Evolutionary conservation across 2,888 invertebrate species (phyloP).

Genomic region (Callimorpha dominula): DNA sequence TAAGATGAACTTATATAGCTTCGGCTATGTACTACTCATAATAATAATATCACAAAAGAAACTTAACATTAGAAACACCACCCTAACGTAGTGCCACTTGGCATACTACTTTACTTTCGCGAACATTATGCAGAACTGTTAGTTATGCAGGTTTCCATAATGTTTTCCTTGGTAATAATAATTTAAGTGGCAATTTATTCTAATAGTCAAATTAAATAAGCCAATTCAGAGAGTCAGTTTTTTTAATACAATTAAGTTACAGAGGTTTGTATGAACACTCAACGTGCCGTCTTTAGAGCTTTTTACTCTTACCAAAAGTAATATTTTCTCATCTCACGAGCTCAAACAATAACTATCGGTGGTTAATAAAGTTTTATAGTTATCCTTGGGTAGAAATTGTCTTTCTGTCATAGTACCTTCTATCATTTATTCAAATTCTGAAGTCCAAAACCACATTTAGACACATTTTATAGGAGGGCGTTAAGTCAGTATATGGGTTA

Average conservation of each 20-base stretch:
- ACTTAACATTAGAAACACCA: too few species aligned
- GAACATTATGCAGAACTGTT: too few species aligned
- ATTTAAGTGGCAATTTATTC: not conserved
- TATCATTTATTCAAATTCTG: conserved; percentile 11
- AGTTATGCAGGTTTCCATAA: not conserved
- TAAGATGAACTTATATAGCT: too few species aligned
- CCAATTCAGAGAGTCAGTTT: too few species aligned
- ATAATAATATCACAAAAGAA: too few species aligned
- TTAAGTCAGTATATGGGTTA: conserved; percentile 28
- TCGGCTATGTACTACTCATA: too few species aligned
- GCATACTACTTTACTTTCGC: too few species aligned
- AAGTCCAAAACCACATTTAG: conserved; percentile 14
- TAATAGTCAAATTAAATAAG: not conserved
- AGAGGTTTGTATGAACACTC: not conserved
- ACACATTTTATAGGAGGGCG: conserved; percentile 27
- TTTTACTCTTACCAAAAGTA: not conserved
- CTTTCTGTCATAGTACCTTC: not conserved
- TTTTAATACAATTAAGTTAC: too few species aligned
- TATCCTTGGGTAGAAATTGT: not conserved
- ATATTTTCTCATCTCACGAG: not conserved
- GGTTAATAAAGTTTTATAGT: not conserved
- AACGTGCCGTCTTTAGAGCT: not conserved
- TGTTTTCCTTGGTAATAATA: not conserved
- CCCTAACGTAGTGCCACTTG: too few species aligned
- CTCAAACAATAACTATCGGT: not conserved